Evolutionary conservation across 1,140 invertebrate genomes (phyloP).

Genomic region (Pteromalus puparum): DNA sequence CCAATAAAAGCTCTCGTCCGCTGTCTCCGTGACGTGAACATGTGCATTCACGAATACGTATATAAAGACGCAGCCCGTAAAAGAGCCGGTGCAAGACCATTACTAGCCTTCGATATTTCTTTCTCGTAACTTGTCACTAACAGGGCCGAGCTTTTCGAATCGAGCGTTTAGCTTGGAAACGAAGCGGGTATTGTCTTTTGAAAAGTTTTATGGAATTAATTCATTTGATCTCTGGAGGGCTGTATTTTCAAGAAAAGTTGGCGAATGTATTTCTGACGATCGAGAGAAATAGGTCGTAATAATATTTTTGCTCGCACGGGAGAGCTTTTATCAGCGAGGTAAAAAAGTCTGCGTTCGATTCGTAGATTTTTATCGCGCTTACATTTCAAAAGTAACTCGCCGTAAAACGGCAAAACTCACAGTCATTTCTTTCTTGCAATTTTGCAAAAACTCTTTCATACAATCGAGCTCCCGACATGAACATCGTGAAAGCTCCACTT

Average conservation of each 20-base stretch:
- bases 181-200: not conserved
- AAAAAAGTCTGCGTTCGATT: too few relatives aligned
- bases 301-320: too few relatives aligned
- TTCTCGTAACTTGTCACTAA: not conserved
- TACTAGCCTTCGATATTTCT: not conserved
- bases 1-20: constrained; percentile 44
- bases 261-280: too few relatives aligned
- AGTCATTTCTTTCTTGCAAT: too few relatives aligned
- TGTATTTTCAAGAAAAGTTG: not conserved
- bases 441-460: too few relatives aligned
- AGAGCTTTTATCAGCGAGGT: too few relatives aligned
- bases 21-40: constrained; percentile 5
- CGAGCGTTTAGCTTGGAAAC: too few relatives aligned
- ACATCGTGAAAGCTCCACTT: not conserved
- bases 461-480: not conserved
- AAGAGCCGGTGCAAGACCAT: not conserved
- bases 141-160: not conserved
- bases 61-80: constrained; percentile 17
- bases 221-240: too few relatives aligned
- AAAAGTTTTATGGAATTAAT: not conserved
- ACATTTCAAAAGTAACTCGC: too few relatives aligned
- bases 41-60: constrained; percentile 14
- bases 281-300: too few relatives aligned
- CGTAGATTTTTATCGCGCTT: too few relatives aligned
- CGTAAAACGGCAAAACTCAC: too few relatives aligned